phyloP scores from a whole-genome alignment of 2,113 vertebrate species.

The Geothlypis trichas region DNA sequence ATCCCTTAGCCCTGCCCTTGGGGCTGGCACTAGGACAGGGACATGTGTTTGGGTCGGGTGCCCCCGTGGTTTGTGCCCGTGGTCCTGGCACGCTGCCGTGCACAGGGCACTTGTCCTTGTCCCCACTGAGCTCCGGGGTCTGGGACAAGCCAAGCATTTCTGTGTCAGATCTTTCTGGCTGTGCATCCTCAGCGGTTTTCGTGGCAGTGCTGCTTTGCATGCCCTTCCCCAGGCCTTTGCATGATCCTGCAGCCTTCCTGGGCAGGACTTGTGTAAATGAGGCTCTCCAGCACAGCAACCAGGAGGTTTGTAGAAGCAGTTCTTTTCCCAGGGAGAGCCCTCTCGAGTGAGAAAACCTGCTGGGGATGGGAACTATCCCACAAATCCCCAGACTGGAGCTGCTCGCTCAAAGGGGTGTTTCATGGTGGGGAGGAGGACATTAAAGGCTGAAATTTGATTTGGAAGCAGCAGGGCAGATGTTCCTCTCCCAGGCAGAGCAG shows the following conservation, averaged over 20 bases:
- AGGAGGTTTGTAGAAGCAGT: not conserved
- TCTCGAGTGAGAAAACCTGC: not conserved
- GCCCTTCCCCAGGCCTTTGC: not conserved
- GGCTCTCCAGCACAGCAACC: not conserved
- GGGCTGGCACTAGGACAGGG: not conserved
- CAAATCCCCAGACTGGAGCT: rapidly evolving
- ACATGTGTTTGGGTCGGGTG: rapidly evolving
- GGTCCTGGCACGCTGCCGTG: not conserved
- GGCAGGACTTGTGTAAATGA: not conserved
- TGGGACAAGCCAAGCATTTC: rapidly evolving
- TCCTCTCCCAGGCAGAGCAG: not conserved
- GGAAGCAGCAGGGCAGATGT: not conserved
- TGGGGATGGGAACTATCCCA: not conserved
- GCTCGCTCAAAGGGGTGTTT: rapidly evolving
- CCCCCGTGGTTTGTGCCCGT: not conserved
- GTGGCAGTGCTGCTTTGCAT: not conserved
- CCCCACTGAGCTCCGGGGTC: not conserved
- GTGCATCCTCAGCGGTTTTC: not conserved
- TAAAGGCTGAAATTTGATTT: not conserved
- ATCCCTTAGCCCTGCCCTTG: not conserved
- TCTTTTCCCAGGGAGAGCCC: not conserved
- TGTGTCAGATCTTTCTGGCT: not conserved
- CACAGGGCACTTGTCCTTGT: not conserved
- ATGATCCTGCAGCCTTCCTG: not conserved
- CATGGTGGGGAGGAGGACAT: not conserved